Percentiles rank a stretch among this genome's conserved stretches.
phyloP scores from a whole-genome alignment of 1,140 invertebrate genomes.

The Paracyclopina nana region DNA sequence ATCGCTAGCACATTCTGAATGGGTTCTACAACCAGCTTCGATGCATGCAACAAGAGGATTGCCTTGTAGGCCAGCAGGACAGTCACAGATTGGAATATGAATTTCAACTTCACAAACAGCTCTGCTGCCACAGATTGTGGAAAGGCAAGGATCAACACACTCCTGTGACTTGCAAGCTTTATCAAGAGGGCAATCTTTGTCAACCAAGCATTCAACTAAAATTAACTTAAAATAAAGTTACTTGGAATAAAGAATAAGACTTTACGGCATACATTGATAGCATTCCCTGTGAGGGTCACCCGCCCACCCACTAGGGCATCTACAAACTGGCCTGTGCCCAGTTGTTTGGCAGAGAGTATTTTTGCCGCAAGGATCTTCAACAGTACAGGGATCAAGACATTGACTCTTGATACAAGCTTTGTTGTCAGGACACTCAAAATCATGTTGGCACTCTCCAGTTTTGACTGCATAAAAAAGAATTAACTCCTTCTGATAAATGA shows the following conservation, averaged over 20 bases:
- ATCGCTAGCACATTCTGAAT: background rate
- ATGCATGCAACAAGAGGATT: conserved; percentile 39
- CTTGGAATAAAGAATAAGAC: conserved; percentile 19
- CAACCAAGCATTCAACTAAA: conserved; percentile 21
- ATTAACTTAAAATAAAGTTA: conserved; percentile 38
- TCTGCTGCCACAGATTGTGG: conserved; percentile 45
- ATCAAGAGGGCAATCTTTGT: conserved; percentile 23
- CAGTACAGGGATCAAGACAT: conserved; percentile 36
- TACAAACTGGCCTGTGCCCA: conserved; percentile 48
- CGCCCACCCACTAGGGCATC: conserved; percentile 42
- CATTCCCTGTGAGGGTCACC: conserved; percentile 25
- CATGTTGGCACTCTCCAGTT: background rate
- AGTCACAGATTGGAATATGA: conserved; percentile 50
- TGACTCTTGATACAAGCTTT: conserved; percentile 33
- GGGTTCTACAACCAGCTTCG: conserved; percentile 4
- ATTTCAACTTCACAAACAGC: conserved; percentile 39
- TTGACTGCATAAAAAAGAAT: background rate
- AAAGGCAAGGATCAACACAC: conserved; percentile 22
- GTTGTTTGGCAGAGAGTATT: conserved; percentile 50
- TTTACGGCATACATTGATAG: conserved; percentile 8
- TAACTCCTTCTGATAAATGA: background rate
- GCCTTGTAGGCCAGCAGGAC: conserved; percentile 51
- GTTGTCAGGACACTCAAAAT: conserved; percentile 43
- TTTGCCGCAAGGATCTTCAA: conserved; percentile 45
- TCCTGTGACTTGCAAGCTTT: conserved; percentile 23